phyloP scores from a whole-genome alignment of 2,797 vertebrate genomes.

The Synanceia verrucosa region DNA sequence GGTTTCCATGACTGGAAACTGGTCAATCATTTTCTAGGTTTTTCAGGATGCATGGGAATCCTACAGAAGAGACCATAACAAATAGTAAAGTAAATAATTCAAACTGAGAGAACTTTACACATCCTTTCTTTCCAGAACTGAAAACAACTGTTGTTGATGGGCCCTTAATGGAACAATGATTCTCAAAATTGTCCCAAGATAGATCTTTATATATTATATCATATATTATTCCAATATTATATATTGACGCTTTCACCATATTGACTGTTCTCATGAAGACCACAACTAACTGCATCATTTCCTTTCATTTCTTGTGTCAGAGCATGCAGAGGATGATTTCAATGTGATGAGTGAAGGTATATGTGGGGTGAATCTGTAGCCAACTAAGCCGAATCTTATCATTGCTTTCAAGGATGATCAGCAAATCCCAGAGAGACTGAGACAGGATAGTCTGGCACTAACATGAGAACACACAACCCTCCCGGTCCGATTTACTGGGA shows the following conservation, averaged over 20 bases:
- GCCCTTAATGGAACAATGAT: background rate
- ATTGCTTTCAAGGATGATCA: constrained; percentile 57
- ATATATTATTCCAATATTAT: no score
- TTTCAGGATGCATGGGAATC: no score
- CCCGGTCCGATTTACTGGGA: constrained; percentile 2
- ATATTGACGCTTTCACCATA: no score
- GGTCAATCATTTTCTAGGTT: no score
- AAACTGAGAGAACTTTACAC: no score
- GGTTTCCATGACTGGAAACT: no score
- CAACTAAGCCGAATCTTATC: constrained; percentile 54
- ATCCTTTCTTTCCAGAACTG: no score
- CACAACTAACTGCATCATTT: background rate
- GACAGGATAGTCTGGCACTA: constrained; percentile 5
- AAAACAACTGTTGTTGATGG: no score
- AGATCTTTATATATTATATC: no score
- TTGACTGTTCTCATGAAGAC: background rate
- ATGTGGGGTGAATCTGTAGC: background rate
- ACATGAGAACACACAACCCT: constrained; percentile 6
- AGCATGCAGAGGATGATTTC: background rate
- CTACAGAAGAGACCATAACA: no score
- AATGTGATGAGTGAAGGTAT: no score
- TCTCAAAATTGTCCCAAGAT: background rate
- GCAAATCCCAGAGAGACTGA: constrained; percentile 39
- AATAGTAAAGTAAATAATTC: no score
- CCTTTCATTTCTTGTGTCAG: background rate